Evolutionary conservation across 2,797 vertebrate species (phyloP), one percentile per base, ranked within the genome.

Genomic region (Calcarius lapponicus): DNA sequence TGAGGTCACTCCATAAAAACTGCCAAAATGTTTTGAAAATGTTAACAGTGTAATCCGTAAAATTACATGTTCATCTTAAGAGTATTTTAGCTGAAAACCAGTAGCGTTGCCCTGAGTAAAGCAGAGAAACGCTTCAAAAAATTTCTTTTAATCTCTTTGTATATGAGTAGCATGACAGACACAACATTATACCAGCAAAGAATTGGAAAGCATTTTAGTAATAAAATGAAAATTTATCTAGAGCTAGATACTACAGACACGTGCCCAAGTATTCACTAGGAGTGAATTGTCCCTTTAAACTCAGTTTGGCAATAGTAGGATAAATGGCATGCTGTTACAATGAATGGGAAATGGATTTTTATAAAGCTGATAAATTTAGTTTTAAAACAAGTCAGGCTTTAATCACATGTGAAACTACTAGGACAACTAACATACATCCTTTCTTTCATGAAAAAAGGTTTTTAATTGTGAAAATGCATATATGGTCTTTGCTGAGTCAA

Each of bases 281-380:
- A n/a, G 8, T 40, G 50, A 83, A 28, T 47, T 69, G 57, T 29
- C 51, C 17, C 80, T 96, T 94, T 94, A 93, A 93, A 62, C 8
- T 73, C 17, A 6, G 13, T 51, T 86, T 61, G 51, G 51, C 16
- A 75, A 17, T 15, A 60, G 69, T 4, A 3, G 13, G 8, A 54
- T 32, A 64, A 88, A 65, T 11, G 13, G 2, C 9, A 36, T 32
- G 56, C 14, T 57, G 15, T 53, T 64, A 20, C 8, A 93, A 73
- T 62, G 48, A 88, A 79, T 13, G 25, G 64, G n/a, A 91, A 87
- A 47, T 4, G 1, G 14, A 48, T 5, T 62, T 86, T 48, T 53
- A 64, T 25, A n/a, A 70, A 79, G 36, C 14, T 66, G 16, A 64
- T 88, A 38, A 56, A 84, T 72, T 81, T 43, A 32, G 9, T 38